Conservation (phyloP, 2,888 invertebrate genomes). For the Dendrolimus pini region DNA sequence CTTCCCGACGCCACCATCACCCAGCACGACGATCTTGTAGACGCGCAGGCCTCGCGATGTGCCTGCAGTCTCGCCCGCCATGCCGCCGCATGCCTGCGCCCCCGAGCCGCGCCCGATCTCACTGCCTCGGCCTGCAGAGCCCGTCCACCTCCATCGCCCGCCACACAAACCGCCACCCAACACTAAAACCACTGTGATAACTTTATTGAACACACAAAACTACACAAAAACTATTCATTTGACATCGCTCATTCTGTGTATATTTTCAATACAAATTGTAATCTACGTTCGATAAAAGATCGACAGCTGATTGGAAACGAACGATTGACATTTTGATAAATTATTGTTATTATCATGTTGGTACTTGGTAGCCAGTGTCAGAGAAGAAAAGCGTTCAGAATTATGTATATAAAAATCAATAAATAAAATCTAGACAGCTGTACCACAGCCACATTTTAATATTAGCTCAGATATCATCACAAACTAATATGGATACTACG, state of each 20-base stretch:
- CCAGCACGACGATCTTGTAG: conserved; percentile 93
- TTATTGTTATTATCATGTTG: not conserved
- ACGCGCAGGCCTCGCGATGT: conserved; percentile 84
- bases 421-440: too few species aligned
- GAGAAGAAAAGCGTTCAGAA: too few species aligned
- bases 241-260: conserved; percentile 51
- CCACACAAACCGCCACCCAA: conserved; percentile 48
- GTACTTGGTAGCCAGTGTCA: not conserved
- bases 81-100: conserved; percentile 68
- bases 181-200: conserved; percentile 49
- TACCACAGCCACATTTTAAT: too few species aligned
- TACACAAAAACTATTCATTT: conserved; percentile 20
- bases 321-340: conserved; percentile 43
- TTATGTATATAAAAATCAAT: too few species aligned
- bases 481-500: too few species aligned
- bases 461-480: too few species aligned
- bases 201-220: conserved; percentile 22
- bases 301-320: conserved; percentile 60
- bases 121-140: conserved; percentile 26
- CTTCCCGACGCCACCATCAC: conserved; percentile 95
- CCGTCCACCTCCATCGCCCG: conserved; percentile 40
- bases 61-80: conserved; percentile 71
- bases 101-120: conserved; percentile 39
- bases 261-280: conserved; percentile 32
- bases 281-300: conserved; percentile 42